Conservation (phyloP, 2,888 invertebrate species). For the Hymenopus coronatus region DNA sequence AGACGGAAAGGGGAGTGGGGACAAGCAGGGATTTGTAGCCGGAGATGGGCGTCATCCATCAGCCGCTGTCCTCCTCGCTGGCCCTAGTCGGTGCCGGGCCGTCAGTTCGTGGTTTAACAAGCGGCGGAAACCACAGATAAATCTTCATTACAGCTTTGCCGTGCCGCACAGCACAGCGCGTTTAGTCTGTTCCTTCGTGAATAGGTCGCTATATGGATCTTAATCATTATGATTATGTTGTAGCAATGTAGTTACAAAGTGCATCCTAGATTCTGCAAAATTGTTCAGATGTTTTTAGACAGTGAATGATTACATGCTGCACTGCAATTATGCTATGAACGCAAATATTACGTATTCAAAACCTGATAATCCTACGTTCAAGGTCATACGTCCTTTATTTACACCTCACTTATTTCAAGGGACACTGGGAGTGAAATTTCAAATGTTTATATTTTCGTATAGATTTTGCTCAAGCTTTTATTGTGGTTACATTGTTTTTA, state of each 20-base stretch:
- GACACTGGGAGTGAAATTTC: too few species aligned
- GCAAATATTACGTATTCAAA: too few species aligned
- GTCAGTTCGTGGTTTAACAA: constrained; percentile 23
- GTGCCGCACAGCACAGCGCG: background rate
- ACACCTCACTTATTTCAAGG: too few species aligned
- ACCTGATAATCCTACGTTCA: too few species aligned
- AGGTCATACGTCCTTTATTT: too few species aligned
- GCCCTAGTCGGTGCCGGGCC: constrained; percentile 1
- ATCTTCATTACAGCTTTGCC: constrained; percentile 21
- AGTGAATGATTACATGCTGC: too few species aligned
- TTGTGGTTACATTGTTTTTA: too few species aligned
- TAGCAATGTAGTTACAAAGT: background rate
- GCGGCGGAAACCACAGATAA: constrained; percentile 30
- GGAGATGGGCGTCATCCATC: constrained; percentile 29
- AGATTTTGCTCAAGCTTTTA: too few species aligned
- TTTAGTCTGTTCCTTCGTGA: background rate
- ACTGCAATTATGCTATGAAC: too few species aligned
- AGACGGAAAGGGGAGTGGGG: background rate
- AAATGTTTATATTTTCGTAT: too few species aligned
- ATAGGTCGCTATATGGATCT: background rate
- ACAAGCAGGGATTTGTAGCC: constrained; percentile 30
- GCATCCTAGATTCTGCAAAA: background rate
- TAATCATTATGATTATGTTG: background rate
- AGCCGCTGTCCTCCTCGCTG: constrained; percentile 13
- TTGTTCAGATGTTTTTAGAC: background rate